Conservation (phyloP, 2,888 invertebrate species). For the Caenorhabditis drosophilae region DNA sequence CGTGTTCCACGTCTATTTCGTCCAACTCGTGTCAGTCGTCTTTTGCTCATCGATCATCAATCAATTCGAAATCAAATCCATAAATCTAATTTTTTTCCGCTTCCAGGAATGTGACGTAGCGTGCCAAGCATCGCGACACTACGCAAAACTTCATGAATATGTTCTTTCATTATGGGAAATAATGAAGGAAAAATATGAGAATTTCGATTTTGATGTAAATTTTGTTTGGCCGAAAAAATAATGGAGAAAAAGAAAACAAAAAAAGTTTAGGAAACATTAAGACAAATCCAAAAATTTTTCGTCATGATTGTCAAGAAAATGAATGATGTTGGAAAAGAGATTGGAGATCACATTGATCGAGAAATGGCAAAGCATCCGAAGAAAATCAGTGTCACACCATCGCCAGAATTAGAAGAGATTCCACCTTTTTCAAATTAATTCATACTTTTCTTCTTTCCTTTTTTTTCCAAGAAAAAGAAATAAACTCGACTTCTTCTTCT, state of each 20-base stretch:
- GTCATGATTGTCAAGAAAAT: conserved; percentile 36
- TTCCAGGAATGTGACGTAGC: conserved; percentile 58
- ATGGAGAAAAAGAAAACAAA: no score
- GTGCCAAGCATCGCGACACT: conserved; percentile 55
- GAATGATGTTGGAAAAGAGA: conserved; percentile 34
- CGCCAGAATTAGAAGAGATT: conserved; percentile 18
- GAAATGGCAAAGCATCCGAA: conserved; percentile 22
- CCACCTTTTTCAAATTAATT: neutral
- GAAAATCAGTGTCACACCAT: conserved; percentile 16
- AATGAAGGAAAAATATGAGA: conserved; percentile 49
- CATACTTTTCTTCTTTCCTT: neutral
- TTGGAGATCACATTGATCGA: conserved; percentile 18
- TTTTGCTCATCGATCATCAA: neutral
- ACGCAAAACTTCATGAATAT: conserved; percentile 58
- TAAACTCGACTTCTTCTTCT: no score
- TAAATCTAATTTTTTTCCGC: neutral
- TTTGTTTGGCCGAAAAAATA: no score
- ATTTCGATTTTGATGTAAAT: conserved; percentile 48
- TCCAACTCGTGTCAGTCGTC: conserved; percentile 33
- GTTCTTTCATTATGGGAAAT: conserved; percentile 59
- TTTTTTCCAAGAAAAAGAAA: neutral
- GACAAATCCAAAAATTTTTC: conserved; percentile 43
- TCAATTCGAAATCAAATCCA: neutral
- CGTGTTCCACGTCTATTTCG: conserved; percentile 46
- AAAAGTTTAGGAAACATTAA: conserved; percentile 30